These are phyloP conservation scores for Andinoacara biseriatus DNA, from an alignment of 2,113 vertebrate species.

Conservation along the genomic window DNA sequence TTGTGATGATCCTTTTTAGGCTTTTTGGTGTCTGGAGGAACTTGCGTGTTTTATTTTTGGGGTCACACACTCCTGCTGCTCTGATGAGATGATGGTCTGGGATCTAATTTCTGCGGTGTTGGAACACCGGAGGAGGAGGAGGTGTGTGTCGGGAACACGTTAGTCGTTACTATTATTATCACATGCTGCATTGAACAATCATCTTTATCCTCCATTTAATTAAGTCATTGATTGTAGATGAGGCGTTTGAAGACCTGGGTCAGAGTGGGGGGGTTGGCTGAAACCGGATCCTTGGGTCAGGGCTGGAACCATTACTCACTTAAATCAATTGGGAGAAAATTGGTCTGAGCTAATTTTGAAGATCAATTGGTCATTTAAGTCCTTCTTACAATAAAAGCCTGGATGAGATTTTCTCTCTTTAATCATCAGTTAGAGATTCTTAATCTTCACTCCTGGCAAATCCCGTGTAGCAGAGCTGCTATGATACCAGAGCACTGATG, in stretches of 20 bases:
- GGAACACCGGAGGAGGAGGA: background rate
- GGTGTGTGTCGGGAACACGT: too few relatives aligned
- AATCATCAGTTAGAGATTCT: background rate
- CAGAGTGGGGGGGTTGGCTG: background rate
- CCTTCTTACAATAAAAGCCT: background rate
- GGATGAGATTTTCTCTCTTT: background rate
- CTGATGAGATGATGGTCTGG: background rate
- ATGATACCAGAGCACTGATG: background rate
- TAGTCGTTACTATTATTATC: constrained; percentile 18
- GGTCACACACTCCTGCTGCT: background rate
- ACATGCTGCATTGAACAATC: background rate
- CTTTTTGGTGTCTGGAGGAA: too few relatives aligned
- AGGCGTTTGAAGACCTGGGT: background rate
- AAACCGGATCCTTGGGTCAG: background rate
- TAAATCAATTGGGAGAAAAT: background rate
- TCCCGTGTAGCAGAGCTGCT: background rate
- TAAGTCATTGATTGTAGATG: constrained; percentile 4
- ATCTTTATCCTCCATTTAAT: constrained; percentile 20
- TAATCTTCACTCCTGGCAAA: background rate
- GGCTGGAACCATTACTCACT: background rate
- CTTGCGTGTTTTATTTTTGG: too few relatives aligned
- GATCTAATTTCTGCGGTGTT: background rate
- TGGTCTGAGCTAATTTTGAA: background rate
- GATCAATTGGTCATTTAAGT: background rate
- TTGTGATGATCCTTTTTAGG: too few relatives aligned